Conservation (phyloP, 2,888 invertebrate species). For the Pollenia angustigena region DNA sequence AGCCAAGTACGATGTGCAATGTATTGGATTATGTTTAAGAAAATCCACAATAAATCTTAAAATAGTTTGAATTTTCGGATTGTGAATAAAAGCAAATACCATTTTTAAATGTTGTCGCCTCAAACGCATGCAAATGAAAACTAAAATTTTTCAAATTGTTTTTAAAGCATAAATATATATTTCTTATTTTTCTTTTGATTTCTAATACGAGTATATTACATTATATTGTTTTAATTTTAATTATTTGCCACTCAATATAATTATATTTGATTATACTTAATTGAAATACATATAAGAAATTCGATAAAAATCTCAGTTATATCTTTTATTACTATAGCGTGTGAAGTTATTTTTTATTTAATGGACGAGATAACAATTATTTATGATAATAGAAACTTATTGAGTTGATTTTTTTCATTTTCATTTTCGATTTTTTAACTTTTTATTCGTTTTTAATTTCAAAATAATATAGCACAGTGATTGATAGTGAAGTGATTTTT, state of each 20-base stretch:
- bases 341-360: neutral
- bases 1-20: constrained; percentile 60
- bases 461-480: no score
- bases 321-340: neutral
- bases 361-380: no score
- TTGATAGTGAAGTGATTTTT: no score
- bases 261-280: constrained; percentile 44
- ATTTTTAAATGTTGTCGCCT: neutral
- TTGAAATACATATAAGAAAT: neutral
- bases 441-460: no score
- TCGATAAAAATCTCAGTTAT: neutral
- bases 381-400: no score
- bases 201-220: constrained; percentile 15
- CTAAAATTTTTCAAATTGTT: constrained; percentile 43
- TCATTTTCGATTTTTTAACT: no score
- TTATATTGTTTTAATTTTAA: constrained; percentile 32
- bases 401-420: no score
- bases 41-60: constrained; percentile 60
- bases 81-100: constrained; percentile 8
- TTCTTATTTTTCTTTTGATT: constrained; percentile 20
- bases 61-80: constrained; percentile 38
- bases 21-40: constrained; percentile 41
- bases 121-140: constrained; percentile 36
- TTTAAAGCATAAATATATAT: constrained; percentile 55
- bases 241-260: constrained; percentile 33